Base-by-base conservation (phyloP, 2,113 vertebrate species). In the Sapajus apella region DNA sequence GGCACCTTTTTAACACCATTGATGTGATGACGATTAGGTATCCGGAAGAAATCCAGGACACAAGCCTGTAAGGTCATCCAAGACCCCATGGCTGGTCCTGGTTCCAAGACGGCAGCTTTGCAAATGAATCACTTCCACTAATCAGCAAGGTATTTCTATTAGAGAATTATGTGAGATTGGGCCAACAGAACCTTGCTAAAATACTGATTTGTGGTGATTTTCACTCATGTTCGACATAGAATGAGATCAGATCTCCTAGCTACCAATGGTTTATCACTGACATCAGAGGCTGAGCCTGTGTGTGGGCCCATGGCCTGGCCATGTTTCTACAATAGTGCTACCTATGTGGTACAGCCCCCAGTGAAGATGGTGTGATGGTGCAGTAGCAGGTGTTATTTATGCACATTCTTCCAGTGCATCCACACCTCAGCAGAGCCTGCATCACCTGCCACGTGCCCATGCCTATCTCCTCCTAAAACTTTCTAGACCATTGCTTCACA, bases 401-500 rank as follows among this genome's bases (percentile, higher is more conserved):
- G 47, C 52, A 91, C 8, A 61, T n/a, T 91, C 79, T 35, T 3
- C 18, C 18, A 66, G 8, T 50, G 13, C 17, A 32, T 18, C 23
- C 61, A 35, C 6, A 64, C 32, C 5, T 25, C 12, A 77, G 35
- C 0, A 77, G 27, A 82, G 35, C 6, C 43, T 76, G 14, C 1
- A 40, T 2, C 14, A n/a, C 4, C 27, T 30, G 27, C 27, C 55
- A 27, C 13, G 3, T 45, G 4, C 4, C 35, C 56, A 0, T 56
- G 18, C 11, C 30, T 56, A 3, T 25, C 27, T 27, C 27, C 3
- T 75, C 14, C 6, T 64, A 50, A 52, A 80, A 66, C 47, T 35
- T 20, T 35, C 18, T 58, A 55, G 43, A 68, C 2, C 6, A 4
- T 77, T 45, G 8, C 5, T 87, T 27, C 79, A 3, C 7, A 70